These are phyloP conservation scores for Stenolophus ochropezus DNA, from an alignment of 2,888 invertebrate species.

Conservation along the genomic window DNA sequence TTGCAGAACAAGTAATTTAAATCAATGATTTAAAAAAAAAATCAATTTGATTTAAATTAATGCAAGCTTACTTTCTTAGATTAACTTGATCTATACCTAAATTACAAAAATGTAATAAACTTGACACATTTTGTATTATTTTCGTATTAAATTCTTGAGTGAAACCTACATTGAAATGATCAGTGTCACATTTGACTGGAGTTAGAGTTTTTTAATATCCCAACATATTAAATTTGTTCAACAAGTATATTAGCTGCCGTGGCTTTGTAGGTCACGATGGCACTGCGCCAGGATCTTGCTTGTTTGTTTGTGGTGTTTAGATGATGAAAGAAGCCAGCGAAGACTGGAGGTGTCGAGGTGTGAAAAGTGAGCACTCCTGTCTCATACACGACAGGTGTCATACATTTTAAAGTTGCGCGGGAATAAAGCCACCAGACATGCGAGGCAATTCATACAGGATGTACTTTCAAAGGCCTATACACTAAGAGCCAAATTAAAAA, in stretches of 20 bases:
- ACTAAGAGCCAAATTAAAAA: neutral
- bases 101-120: too few relatives aligned
- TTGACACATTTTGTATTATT: too few relatives aligned
- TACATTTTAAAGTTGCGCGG: neutral
- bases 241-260: neutral
- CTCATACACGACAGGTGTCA: neutral
- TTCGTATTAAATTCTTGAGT: too few relatives aligned
- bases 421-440: neutral
- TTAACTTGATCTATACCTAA: too few relatives aligned
- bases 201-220: too few relatives aligned
- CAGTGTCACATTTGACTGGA: too few relatives aligned
- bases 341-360: slow-evolving; percentile 36
- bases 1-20: too few relatives aligned
- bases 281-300: neutral
- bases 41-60: too few relatives aligned
- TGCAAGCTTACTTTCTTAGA: too few relatives aligned
- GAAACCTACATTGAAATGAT: too few relatives aligned
- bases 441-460: neutral
- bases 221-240: neutral
- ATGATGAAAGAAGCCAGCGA: neutral
- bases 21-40: too few relatives aligned
- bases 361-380: slow-evolving; percentile 49
- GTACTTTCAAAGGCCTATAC: neutral
- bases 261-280: neutral
- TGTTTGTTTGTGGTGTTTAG: neutral